These are phyloP conservation scores for Sarcophilus harrisii DNA, from an alignment of 2,797 vertebrate species.

Conservation along the genomic window DNA sequence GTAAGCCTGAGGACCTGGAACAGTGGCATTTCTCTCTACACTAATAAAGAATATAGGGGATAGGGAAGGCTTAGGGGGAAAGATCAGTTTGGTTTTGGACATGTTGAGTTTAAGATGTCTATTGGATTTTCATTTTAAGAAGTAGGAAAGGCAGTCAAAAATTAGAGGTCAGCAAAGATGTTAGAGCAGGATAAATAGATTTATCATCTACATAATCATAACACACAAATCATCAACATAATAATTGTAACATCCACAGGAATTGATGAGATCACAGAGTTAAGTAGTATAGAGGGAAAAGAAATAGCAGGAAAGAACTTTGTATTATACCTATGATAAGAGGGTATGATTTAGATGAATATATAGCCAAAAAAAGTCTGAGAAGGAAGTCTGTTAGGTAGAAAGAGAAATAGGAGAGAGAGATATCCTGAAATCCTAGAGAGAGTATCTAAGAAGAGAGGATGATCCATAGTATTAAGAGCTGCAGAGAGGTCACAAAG, in stretches of 20 bases:
- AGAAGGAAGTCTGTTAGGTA: not conserved
- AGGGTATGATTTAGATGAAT: not conserved
- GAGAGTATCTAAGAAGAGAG: not conserved
- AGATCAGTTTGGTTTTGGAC: not conserved
- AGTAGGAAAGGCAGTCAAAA: not conserved
- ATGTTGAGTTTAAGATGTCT: not conserved
- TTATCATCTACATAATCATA: not conserved
- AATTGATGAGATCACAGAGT: not conserved
- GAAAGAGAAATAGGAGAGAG: not conserved
- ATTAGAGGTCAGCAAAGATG: not conserved
- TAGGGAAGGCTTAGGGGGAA: not conserved
- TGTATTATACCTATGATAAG: not conserved
- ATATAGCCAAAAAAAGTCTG: not conserved
- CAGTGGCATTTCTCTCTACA: not conserved
- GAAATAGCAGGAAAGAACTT: not conserved
- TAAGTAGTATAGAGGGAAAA: not conserved
- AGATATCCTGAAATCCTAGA: not conserved
- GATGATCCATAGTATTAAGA: no score
- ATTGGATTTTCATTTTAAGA: not conserved
- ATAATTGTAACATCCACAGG: not conserved
- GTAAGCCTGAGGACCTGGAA: not conserved
- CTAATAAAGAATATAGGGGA: not conserved
- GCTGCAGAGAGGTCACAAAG: no score
- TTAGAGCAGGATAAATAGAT: not conserved
- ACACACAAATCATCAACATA: not conserved